These are phyloP conservation scores for Semibalanus balanoides DNA, from an alignment of 1,140 invertebrate genomes.

Conservation along the genomic window DNA sequence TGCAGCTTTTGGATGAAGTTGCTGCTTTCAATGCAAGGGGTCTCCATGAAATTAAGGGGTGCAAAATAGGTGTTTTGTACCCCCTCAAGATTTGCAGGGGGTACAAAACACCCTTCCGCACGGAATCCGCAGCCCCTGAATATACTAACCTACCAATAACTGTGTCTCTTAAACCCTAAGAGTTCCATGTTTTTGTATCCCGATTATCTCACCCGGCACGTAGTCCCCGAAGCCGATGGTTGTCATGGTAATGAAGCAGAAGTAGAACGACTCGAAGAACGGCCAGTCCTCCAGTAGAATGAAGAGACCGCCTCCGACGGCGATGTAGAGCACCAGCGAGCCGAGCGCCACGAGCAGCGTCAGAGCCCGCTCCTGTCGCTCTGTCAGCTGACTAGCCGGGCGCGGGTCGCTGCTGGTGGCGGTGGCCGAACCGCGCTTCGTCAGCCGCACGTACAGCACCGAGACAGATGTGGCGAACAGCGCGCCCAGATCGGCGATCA, in stretches of 20 bases:
- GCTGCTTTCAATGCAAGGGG: no score
- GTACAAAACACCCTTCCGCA: no score
- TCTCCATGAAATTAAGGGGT: no score
- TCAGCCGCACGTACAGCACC: constrained; percentile 11
- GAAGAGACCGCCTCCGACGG: constrained; percentile 12
- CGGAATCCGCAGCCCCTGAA: no score
- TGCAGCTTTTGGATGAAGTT: no score
- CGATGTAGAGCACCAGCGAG: constrained; percentile 11
- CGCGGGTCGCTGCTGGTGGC: no score
- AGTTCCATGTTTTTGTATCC: no score
- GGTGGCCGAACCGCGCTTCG: not conserved
- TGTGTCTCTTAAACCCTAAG: no score
- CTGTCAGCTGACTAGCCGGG: not conserved
- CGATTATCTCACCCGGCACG: constrained; percentile 73
- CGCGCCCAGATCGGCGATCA: constrained; percentile 80
- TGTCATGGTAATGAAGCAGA: constrained; percentile 88
- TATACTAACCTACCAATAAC: no score
- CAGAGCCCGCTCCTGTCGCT: not conserved
- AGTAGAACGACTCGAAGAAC: constrained; percentile 89
- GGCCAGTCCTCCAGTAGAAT: constrained; percentile 54
- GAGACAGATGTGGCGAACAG: constrained; percentile 63
- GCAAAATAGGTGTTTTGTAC: no score
- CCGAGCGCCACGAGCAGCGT: constrained; percentile 10
- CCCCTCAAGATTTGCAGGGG: no score
- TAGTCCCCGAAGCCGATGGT: constrained; percentile 86